Conservation (phyloP, 2,888 invertebrate genomes). For the Onthophagus sagittarius region DNA sequence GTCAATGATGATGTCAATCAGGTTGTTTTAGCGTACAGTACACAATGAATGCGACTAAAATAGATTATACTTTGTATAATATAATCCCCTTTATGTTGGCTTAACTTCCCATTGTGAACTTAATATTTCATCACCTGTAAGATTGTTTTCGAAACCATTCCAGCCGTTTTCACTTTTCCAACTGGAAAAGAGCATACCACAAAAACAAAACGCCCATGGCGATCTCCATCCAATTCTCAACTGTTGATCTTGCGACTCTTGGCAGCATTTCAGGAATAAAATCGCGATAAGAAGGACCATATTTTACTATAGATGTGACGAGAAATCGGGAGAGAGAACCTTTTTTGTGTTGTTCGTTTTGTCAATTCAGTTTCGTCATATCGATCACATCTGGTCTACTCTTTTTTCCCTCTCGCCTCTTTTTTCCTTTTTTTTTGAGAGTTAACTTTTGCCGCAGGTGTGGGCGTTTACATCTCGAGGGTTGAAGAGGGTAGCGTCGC, state of each 20-base stretch:
- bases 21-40: neutral
- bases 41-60: neutral
- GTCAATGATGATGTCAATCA: neutral
- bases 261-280: slow-evolving; percentile 14
- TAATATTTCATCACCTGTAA: neutral
- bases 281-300: slow-evolving; percentile 4
- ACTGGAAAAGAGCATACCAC: neutral
- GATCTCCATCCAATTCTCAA: slow-evolving; percentile 5
- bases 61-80: neutral
- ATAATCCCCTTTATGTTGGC: neutral
- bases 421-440: neutral
- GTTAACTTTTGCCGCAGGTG: slow-evolving; percentile 55
- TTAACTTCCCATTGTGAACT: no score
- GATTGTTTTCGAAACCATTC: neutral
- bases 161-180: neutral
- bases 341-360: neutral
- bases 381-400: neutral
- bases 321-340: neutral
- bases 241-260: slow-evolving; percentile 10
- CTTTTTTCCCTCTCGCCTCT: neutral
- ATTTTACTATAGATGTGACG: neutral
- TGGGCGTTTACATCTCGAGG: slow-evolving; percentile 87
- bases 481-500: slow-evolving; percentile 89
- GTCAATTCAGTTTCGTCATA: neutral
- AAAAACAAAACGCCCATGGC: neutral